Conservation (phyloP, 2,888 invertebrate species). For the Lycaena phlaeas region DNA sequence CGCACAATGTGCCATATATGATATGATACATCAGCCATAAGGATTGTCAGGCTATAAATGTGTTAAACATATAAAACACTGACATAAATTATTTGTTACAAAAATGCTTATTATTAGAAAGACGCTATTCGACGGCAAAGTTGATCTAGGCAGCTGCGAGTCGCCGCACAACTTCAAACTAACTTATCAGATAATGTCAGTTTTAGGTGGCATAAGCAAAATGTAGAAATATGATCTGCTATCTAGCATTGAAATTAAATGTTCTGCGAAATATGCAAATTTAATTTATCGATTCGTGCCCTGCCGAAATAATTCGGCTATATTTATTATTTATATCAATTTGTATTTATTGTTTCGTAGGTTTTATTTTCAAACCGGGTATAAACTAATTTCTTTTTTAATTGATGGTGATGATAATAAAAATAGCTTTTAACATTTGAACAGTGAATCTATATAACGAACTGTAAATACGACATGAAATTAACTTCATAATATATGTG, state of each 20-base stretch:
- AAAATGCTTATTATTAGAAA: not conserved
- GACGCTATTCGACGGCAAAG: conserved; percentile 6
- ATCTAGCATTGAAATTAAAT: not conserved
- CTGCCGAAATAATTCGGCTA: no score
- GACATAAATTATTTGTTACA: not conserved
- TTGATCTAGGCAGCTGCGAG: not conserved
- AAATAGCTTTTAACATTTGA: no score
- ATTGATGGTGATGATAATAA: no score
- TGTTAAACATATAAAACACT: not conserved
- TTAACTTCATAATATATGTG: not conserved
- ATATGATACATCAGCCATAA: no score
- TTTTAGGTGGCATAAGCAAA: not conserved
- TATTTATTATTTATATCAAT: no score
- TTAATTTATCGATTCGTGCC: no score
- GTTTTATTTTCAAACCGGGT: no score
- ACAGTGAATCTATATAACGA: no score
- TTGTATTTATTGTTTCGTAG: no score
- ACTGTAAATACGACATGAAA: not conserved
- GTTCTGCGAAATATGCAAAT: not conserved
- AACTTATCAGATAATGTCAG: conserved; percentile 7
- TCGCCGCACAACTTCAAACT: conserved; percentile 1
- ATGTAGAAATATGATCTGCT: conserved; percentile 2
- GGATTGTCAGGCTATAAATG: not conserved
- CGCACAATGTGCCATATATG: not conserved
- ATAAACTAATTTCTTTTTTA: no score